Percentiles rank a stretch among this genome's conserved stretches.
These are phyloP conservation scores for Craseonycteris thonglongyai DNA, from an alignment of 2,113 vertebrate genomes.

Conservation along the genomic window DNA sequence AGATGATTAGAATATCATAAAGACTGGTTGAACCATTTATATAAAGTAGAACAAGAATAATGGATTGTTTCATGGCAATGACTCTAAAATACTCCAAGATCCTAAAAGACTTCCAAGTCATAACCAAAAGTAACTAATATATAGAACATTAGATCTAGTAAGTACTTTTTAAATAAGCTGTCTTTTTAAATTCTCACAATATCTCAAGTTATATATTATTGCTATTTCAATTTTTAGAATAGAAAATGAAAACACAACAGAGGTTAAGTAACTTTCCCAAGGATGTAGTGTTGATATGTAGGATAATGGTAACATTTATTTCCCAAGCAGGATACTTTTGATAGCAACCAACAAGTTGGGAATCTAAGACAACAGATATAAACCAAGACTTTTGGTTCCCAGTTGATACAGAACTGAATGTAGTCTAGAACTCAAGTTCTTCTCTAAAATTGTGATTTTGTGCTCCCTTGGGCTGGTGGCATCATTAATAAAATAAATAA, in stretches of 20 bases:
- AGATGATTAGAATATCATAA: not conserved
- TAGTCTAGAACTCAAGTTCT: slow-evolving; percentile 1
- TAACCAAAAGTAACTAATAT: slow-evolving; percentile 33
- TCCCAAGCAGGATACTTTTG: not conserved
- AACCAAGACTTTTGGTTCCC: not conserved
- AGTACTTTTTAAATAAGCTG: not conserved
- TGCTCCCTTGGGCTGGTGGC: not conserved
- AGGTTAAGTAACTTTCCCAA: not conserved
- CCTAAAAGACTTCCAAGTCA: slow-evolving; percentile 6
- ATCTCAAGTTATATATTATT: not conserved
- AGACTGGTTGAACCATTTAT: not conserved
- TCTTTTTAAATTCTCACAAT: not conserved
- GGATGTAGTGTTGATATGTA: not conserved
- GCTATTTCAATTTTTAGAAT: not conserved
- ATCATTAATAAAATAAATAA: not conserved
- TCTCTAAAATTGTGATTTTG: not conserved
- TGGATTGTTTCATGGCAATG: not conserved
- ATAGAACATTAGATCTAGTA: not conserved
- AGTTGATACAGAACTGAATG: not conserved
- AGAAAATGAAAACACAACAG: slow-evolving; percentile 18
- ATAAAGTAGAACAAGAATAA: not conserved
- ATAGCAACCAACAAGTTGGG: not conserved
- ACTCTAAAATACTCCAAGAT: not conserved
- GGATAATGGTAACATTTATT: not conserved
- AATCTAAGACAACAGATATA: not conserved